Base-by-base conservation (phyloP, 2,888 invertebrate genomes). In the Amiota minor region DNA sequence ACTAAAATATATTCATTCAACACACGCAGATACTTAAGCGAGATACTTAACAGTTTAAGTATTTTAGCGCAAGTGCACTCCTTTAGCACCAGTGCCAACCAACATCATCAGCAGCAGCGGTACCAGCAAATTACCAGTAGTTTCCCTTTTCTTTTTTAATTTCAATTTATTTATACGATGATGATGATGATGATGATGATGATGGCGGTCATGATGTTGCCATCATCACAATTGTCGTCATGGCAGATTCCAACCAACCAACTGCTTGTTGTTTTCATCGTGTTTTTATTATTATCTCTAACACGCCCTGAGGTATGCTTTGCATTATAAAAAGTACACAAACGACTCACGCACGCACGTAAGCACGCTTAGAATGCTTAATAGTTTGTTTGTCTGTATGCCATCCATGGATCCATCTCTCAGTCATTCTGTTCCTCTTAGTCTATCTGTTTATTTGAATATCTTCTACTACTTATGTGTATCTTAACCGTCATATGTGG, bases 21-120 rank as follows among this genome's bases (percentile, higher is more conserved):
- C 35, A 35, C 35, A 35, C 35, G 35, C 35, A 35, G 35, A 35
- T 35, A 35, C 35, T 35, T 35, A 35, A 35, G 4, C 35, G 35
- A 35, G 35, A 35, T 65, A 46, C 16, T 65, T 49, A 65, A 65
- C 47, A 18, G 65, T 20, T 49, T 65, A 47, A 65, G 65, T 46
- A 47, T 20, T 16, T 65, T 47, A 65, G 59, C 16, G 53, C 65
- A 65, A 65, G 65, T 65, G 65, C 65, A 65, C 65, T 49, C 6
- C 35, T 35, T 35, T 35, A 35, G 35, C 35, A 35, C 35, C 35
- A 35, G 6, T 35, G 2, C 35, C 35, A 35, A 35, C 35, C 35
- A 4, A 35, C 6, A 6, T 35, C 35, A 35, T 3, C 6, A 35
- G 6, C 35, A 35, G 35, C 35, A 35, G 35, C 6, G 35, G 35